Evolutionary conservation across 2,113 vertebrate genomes (phyloP).

Genomic region (Campylomormyrus numenius): DNA sequence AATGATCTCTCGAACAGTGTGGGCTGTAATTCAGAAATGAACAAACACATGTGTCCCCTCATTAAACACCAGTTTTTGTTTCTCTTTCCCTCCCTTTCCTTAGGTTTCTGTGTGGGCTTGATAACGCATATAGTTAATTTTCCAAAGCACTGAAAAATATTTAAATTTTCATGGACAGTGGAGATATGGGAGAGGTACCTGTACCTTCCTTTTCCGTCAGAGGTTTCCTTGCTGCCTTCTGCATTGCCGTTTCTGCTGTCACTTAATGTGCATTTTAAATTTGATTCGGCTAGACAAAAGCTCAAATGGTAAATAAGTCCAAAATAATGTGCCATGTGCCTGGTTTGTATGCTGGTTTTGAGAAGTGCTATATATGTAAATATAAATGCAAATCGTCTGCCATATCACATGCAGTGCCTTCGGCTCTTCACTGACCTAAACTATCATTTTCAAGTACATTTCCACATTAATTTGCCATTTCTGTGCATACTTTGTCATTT

Average conservation of each 20-base stretch:
- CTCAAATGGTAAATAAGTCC: not conserved
- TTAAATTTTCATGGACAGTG: not conserved
- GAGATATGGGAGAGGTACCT: not conserved
- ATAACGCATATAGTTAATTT: not conserved
- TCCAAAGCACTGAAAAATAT: not conserved
- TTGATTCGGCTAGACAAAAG: not conserved
- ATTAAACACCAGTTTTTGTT: not conserved
- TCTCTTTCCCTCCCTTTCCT: not conserved
- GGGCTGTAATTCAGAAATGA: not conserved
- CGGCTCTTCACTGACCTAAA: not conserved
- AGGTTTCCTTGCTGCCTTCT: not conserved
- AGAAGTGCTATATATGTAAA: not conserved
- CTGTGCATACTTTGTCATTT: not conserved
- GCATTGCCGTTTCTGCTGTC: not conserved
- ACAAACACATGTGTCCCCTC: not conserved
- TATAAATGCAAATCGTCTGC: not conserved
- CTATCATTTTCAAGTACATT: not conserved
- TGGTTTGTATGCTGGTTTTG: not conserved
- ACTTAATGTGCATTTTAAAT: not conserved
- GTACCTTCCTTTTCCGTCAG: not conserved
- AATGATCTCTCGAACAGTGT: not conserved
- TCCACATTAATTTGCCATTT: not conserved
- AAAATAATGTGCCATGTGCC: not conserved
- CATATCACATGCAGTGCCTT: not conserved
- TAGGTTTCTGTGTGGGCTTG: not conserved